Base-by-base conservation (phyloP, 2,888 invertebrate species). In the Ectemnius lituratus region DNA sequence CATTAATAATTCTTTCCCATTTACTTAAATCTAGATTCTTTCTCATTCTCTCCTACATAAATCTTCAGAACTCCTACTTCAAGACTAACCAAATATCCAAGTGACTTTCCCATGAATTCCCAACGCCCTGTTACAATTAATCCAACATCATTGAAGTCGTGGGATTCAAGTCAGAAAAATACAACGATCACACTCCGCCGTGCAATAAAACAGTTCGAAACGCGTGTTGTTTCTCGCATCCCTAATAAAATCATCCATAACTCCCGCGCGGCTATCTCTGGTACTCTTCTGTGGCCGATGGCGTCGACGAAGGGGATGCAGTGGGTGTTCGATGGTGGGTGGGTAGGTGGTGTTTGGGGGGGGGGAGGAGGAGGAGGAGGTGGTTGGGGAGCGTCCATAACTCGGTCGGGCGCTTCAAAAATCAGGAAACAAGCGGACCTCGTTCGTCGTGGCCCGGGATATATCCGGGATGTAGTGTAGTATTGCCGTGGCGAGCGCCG, bases 331-430 rank as follows among this genome's bases (percentile, higher is more conserved):
- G 6, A 8, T 3, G 4, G 2, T 37, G 37, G 37, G 37, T 1
- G 8, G 37, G 37, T 11, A 23, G 23, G 23, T 2, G 23, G 23
- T 23, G 2, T 20, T 1, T 20, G 20, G 23, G 3, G 23, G 23
- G 0, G 23, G 23, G 23, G 23, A 23, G 2, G 23, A 23, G 23
- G 23, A 23, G 2, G 37, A 2, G 37, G 37, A 1, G 37, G 1
- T 11, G 5, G 37, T 37, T 11, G 46, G 67, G 70, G 2, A 23
- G 60, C 64, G 76, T 70, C 74, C 76, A 75, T 75, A 80, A 78
- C 73, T 79, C 73, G 76, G 79, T 70, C 76, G 80, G 67, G 45
- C 73, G 79, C 79, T 81, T 82, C 81, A 82, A 82, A 82, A 83
- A 83, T 83, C 83, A 83, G 80, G 81, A 83, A 77, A 81, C 78